Evolutionary conservation across 2,113 vertebrate species (phyloP).

Genomic region (Charina bottae): DNA sequence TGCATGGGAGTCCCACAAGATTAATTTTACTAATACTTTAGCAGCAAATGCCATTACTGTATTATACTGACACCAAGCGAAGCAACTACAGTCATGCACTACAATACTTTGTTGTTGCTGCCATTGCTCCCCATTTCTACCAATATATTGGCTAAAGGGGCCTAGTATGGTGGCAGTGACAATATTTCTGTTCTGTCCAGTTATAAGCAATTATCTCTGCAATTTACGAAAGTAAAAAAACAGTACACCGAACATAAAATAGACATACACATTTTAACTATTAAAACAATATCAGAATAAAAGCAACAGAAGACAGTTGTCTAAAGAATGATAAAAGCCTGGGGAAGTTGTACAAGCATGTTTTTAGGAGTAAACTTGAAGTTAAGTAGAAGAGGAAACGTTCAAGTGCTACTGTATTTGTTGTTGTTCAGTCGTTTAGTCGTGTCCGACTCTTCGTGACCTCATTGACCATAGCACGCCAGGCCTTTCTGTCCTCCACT

Average conservation of each 20-base stretch:
- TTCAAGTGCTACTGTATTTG: background rate
- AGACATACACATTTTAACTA: background rate
- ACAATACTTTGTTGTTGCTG: background rate
- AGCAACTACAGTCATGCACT: background rate
- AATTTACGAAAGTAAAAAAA: background rate
- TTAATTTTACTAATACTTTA: background rate
- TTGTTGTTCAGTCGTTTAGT: too few relatives aligned
- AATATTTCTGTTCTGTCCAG: background rate
- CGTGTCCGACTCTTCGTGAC: too few relatives aligned
- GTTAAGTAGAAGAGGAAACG: background rate
- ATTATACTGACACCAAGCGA: background rate
- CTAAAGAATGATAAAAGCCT: background rate
- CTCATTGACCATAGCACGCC: too few relatives aligned
- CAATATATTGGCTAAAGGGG: background rate
- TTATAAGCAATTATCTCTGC: background rate
- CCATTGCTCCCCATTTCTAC: background rate
- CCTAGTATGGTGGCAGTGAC: background rate
- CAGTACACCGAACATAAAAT: background rate
- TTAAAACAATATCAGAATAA: background rate
- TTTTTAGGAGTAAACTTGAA: background rate
- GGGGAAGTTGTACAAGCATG: background rate
- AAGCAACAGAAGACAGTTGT: background rate
- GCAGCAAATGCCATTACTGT: background rate
- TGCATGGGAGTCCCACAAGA: background rate
- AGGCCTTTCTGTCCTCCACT: too few relatives aligned